Evolutionary conservation across 2,888 invertebrate species (phyloP).

Genomic region (Drosophila trichaetosa): DNA sequence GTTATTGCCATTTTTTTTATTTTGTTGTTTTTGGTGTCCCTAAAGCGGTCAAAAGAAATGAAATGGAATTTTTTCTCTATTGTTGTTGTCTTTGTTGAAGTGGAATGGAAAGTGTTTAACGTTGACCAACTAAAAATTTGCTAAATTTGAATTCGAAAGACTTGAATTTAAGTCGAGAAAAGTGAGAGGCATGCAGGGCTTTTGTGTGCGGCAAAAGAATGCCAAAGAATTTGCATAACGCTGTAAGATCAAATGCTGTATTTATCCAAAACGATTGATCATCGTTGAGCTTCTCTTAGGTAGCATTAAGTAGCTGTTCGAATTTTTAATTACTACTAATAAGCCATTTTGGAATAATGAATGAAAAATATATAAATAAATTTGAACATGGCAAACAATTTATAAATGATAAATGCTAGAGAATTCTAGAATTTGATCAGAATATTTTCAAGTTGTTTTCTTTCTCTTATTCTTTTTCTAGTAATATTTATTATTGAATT

Average conservation of each 20-base stretch:
- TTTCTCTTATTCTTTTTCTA: background rate
- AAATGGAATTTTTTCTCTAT: slow-evolving; percentile 52
- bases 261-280: background rate
- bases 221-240: slow-evolving; percentile 32
- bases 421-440: background rate
- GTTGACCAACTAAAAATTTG: slow-evolving; percentile 30
- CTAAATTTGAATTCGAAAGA: slow-evolving; percentile 49
- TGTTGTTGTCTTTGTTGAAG: slow-evolving; percentile 2
- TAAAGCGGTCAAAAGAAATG: slow-evolving; percentile 71
- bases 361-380: background rate
- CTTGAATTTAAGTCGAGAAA: slow-evolving; percentile 33
- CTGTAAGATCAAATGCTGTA: background rate
- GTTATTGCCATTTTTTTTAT: slow-evolving; percentile 12
- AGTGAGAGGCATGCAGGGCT: slow-evolving; percentile 46
- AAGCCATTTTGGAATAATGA: background rate
- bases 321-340: background rate
- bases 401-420: background rate
- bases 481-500: background rate
- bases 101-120: slow-evolving; percentile 66
- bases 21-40: slow-evolving; percentile 17
- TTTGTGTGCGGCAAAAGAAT: slow-evolving; percentile 21
- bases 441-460: background rate
- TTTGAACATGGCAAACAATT: background rate
- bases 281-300: background rate
- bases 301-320: slow-evolving; percentile 4